Evolutionary conservation across 2,113 vertebrate genomes (phyloP).

Genomic region (Catharus fuscescens): DNA sequence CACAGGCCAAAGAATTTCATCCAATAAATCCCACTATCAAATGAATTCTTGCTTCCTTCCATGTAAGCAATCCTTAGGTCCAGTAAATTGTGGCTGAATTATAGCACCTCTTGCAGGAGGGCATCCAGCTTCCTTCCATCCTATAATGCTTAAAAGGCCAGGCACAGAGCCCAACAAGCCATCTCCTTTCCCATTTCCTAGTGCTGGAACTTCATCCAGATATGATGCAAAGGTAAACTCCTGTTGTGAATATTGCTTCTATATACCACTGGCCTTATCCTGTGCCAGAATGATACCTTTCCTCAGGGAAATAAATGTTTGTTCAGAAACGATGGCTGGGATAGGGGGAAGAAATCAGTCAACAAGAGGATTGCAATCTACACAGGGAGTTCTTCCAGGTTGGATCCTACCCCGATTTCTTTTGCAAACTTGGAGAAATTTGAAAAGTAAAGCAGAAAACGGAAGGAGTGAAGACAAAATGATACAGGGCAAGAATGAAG

Average conservation of each 20-base stretch:
- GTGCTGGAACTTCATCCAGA: not conserved
- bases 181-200: not conserved
- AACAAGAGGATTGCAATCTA: not conserved
- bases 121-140: slow-evolving; percentile 29
- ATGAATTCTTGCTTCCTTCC: slow-evolving; percentile 23
- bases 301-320: not conserved
- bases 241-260: not conserved
- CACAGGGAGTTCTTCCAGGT: not conserved
- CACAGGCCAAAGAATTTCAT: not conserved
- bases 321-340: not conserved
- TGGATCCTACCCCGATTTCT: not conserved
- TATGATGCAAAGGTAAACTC: not conserved
- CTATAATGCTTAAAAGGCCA: not conserved
- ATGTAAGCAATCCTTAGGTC: slow-evolving; percentile 31
- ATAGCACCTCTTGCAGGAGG: slow-evolving; percentile 15
- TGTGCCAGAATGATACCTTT: not conserved
- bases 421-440: not conserved
- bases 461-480: not conserved
- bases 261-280: not conserved
- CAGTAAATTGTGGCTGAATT: slow-evolving; percentile 35
- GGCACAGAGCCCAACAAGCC: slow-evolving; percentile 28
- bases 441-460: not conserved
- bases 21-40: not conserved
- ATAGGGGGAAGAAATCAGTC: slow-evolving; percentile 8
- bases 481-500: not conserved